Evolutionary conservation across 2,797 vertebrate species (phyloP), one percentile per base, ranked within the genome.

Genomic region (Champsocephalus gunnari): DNA sequence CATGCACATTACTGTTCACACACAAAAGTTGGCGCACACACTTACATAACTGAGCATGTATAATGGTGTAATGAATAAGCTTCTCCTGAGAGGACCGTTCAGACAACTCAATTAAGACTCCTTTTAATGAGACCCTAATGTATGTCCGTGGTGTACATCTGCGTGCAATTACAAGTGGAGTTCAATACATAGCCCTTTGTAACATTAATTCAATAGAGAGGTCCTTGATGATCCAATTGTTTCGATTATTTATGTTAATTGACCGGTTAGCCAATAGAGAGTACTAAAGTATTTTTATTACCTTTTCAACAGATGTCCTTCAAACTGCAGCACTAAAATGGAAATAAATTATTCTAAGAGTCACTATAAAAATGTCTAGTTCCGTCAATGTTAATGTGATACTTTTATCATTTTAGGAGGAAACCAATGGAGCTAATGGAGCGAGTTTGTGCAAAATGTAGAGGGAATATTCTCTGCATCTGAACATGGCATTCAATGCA

Each of bases 71-170:
- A 73, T 71, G 34, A 71, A 79, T 10, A 59, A 10, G 11, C 19
- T 2, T 16, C 2, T 69, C 54, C 61, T 77, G 5, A 10, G 38
- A 56, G 43, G 64, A 53, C 53, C 57, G 68, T 77, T 69, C 17
- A 73, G 16, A 57, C 17, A 44, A 73, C 58, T 70, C 38, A 71
- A 64, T 76, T 62, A 78, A 66, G 38, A 12, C 53, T 32, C 38
- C 1, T 38, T 74, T 64, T 55, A 77, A 66, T 16, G 19, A 73
- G 17, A 51, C 61, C 48, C 56, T 73, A 56, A 69, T 80, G 65
- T 41, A 19, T 3, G 43, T 62, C 41, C 45, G 19, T 1, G 1
- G n/a, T 28, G 9, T 61, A 17, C 54, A 17, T 68, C 51, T 63
- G 70, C 21, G 12, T 58, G 5, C 3, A 24, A 50, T 12, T 59